Conservation (phyloP, 1,140 invertebrate species). For the Cyclargus thomasi region DNA sequence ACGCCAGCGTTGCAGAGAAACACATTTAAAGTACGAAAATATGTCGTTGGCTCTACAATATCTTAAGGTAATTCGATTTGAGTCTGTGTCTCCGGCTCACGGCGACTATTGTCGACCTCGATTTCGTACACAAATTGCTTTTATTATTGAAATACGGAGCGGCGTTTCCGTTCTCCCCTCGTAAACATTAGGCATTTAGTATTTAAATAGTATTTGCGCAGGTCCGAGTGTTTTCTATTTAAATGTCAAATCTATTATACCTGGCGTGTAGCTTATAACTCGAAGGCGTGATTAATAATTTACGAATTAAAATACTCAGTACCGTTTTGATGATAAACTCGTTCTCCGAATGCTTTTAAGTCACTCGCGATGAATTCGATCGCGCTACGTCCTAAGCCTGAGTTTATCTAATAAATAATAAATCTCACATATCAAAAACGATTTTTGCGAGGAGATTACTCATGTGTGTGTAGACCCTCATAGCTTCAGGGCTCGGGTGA, state of each 20-base stretch:
- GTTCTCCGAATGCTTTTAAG: background rate
- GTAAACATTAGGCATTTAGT: background rate
- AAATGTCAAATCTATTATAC: too few relatives aligned
- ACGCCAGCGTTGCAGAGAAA: background rate
- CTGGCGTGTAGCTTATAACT: too few relatives aligned
- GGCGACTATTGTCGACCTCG: constrained; percentile 1
- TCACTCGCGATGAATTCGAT: background rate
- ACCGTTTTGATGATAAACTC: too few relatives aligned
- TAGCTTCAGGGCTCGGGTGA: background rate
- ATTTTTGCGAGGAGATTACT: constrained; percentile 3
- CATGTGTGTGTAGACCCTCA: constrained; percentile 11
- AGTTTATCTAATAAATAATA: constrained; percentile 4
- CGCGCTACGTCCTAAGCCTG: background rate
- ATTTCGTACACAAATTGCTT: constrained; percentile 7
- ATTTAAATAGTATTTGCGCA: background rate
- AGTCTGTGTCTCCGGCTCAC: background rate
- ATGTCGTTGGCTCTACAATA: constrained; percentile 2
- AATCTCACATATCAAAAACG: background rate
- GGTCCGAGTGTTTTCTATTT: background rate
- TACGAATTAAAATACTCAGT: too few relatives aligned
- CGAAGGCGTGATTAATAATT: too few relatives aligned
- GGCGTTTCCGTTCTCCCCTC: background rate
- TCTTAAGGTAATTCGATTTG: constrained; percentile 15
- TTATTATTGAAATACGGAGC: constrained; percentile 7
- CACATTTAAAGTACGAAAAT: background rate